These are phyloP conservation scores for Dendropsophus ebraccatus DNA, from an alignment of 2,113 vertebrate species.

Conservation along the genomic window DNA sequence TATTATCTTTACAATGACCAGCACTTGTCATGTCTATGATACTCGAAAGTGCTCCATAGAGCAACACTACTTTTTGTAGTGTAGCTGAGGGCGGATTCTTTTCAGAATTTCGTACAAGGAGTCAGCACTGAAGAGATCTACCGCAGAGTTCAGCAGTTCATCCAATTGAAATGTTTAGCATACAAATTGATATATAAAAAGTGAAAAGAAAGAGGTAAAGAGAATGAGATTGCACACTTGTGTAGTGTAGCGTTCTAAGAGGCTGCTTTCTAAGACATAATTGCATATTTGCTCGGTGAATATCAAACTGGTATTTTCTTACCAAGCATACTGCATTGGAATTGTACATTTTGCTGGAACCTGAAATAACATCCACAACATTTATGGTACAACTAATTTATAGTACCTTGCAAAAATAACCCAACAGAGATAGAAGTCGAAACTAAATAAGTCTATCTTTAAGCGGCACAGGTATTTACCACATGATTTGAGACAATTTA, in stretches of 20 bases:
- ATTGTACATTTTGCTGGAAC: conserved; percentile 53
- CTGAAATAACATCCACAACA: conserved; percentile 58
- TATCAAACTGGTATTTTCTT: conserved; percentile 59
- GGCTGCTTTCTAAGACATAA: conserved; percentile 18
- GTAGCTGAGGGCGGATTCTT: neutral
- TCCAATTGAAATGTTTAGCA: neutral
- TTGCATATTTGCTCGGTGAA: conserved; percentile 62
- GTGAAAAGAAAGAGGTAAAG: neutral
- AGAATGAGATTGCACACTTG: neutral
- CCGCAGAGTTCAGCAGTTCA: neutral
- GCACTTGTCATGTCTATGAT: neutral
- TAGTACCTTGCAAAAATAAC: conserved; percentile 44
- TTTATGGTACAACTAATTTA: conserved; percentile 35
- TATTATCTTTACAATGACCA: no score
- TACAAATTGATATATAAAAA: neutral
- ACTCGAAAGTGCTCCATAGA: neutral
- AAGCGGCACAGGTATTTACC: conserved; percentile 28
- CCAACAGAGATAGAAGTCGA: conserved; percentile 20
- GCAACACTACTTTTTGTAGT: neutral
- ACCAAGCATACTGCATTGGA: conserved; percentile 55
- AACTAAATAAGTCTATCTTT: conserved; percentile 23
- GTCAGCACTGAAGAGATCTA: neutral
- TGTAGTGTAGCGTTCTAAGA: neutral
- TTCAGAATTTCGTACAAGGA: neutral
- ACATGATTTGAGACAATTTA: conserved; percentile 56